A percentile compares a stretch with the other conserved stretches of the same genome.
Conservation (phyloP, 1,140 invertebrate species). For the Vanessa tameamea region DNA sequence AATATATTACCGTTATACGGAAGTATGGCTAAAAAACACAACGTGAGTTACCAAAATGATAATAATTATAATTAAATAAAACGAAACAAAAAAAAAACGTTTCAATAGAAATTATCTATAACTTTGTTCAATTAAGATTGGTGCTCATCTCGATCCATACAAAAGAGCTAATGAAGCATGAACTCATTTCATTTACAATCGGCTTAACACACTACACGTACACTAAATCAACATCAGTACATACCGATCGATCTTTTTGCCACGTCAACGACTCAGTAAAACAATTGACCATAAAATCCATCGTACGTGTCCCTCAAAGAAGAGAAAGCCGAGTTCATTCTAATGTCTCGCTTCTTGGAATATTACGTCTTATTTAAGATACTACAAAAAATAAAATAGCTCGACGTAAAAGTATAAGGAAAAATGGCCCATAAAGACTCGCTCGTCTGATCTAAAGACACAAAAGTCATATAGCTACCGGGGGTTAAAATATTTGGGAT, state of each 20-base stretch:
- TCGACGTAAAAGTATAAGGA: slow-evolving; percentile 62
- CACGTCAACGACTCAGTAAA: slow-evolving; percentile 64
- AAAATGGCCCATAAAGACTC: slow-evolving; percentile 68
- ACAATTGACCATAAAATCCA: slow-evolving; percentile 76
- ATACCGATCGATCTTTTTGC: slow-evolving; percentile 53
- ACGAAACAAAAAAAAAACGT: slow-evolving; percentile 11
- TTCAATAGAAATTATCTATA: slow-evolving; percentile 35
- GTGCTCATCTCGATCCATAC: slow-evolving; percentile 41
- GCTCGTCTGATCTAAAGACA: slow-evolving; percentile 54
- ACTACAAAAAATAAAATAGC: slow-evolving; percentile 71
- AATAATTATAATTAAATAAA: slow-evolving; percentile 2
- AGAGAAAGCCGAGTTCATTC: slow-evolving; percentile 68
- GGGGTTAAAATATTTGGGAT: slow-evolving; percentile 64
- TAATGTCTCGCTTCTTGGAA: slow-evolving; percentile 75
- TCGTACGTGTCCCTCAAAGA: slow-evolving; percentile 70
- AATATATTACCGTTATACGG: too few species aligned
- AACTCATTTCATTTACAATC: slow-evolving; percentile 49
- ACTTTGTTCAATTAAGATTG: slow-evolving; percentile 42
- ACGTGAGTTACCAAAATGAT: background rate
- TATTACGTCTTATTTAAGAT: slow-evolving; percentile 77
- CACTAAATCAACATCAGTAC: slow-evolving; percentile 42
- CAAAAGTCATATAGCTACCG: slow-evolving; percentile 68
- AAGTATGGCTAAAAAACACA: too few species aligned
- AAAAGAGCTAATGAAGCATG: slow-evolving; percentile 46
- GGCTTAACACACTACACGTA: slow-evolving; percentile 39